Percentiles rank a stretch among this genome's conserved stretches.
Evolutionary conservation across 1,140 invertebrate genomes (phyloP).

Genomic region (Colletes gigas): DNA sequence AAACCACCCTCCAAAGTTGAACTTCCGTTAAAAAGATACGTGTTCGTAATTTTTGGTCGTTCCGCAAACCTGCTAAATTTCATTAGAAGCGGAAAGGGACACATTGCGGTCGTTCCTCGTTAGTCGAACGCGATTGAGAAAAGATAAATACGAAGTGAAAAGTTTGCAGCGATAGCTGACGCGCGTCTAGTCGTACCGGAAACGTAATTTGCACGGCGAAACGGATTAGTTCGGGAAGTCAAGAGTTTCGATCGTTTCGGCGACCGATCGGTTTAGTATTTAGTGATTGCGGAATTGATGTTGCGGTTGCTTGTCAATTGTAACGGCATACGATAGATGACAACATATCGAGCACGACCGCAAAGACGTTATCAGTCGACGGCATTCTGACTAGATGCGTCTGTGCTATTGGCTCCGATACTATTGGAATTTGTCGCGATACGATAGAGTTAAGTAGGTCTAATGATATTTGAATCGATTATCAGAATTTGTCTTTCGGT

Average conservation of each 20-base stretch:
- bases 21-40: no score
- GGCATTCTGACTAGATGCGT: slow-evolving; percentile 40
- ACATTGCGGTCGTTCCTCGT: no score
- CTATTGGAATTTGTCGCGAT: neutral
- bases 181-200: neutral
- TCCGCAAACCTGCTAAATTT: neutral
- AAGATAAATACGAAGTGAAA: neutral
- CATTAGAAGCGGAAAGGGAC: no score
- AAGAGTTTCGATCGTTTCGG: slow-evolving; percentile 15
- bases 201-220: slow-evolving; percentile 49
- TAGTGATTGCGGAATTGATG: slow-evolving; percentile 55
- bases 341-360: slow-evolving; percentile 45
- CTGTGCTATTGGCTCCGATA: neutral
- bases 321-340: slow-evolving; percentile 34
- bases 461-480: neutral
- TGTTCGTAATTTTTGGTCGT: no score
- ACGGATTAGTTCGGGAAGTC: slow-evolving; percentile 39
- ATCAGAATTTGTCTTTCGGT: neutral
- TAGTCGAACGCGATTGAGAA: neutral
- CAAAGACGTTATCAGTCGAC: slow-evolving; percentile 53
- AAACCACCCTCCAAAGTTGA: no score
- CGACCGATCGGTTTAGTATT: slow-evolving; percentile 55
- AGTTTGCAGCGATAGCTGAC: neutral
- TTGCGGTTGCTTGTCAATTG: slow-evolving; percentile 61
- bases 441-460: neutral